Conservation (phyloP, 1,140 invertebrate genomes). For the Pseudomyrmex gracilis region DNA sequence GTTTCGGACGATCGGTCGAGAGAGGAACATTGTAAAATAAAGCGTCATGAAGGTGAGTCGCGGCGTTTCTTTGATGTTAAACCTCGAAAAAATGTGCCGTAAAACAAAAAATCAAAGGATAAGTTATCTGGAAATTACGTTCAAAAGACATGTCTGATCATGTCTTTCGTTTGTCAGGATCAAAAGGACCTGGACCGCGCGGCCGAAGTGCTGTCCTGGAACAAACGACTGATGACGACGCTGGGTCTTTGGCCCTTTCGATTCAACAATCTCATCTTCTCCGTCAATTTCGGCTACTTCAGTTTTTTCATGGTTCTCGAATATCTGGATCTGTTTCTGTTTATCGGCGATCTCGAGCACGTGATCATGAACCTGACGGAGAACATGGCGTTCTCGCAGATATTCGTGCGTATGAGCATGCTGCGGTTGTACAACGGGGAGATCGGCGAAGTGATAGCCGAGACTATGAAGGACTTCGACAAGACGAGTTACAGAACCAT, state of each 20-base stretch:
- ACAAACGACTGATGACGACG: conserved; percentile 67
- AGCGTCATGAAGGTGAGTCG: conserved; percentile 4
- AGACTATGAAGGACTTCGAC: conserved; percentile 75
- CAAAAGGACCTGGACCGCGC: conserved; percentile 74
- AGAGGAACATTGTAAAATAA: background rate
- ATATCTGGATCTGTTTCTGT: conserved; percentile 77
- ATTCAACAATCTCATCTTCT: conserved; percentile 70
- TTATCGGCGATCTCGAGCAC: conserved; percentile 76
- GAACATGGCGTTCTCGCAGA: conserved; percentile 79
- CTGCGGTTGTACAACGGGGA: conserved; percentile 70
- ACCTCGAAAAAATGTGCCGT: background rate
- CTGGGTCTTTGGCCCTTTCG: conserved; percentile 79
- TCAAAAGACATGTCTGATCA: background rate
- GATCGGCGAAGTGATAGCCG: conserved; percentile 72
- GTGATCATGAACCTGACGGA: conserved; percentile 80
- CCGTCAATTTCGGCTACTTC: conserved; percentile 75
- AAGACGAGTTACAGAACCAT: conserved; percentile 67
- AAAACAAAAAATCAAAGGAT: background rate
- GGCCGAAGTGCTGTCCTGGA: conserved; percentile 74
- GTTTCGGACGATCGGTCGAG: conserved; percentile 13
- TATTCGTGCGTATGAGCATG: conserved; percentile 75
- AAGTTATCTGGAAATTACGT: background rate
- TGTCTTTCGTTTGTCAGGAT: conserved; percentile 53
- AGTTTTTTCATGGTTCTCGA: conserved; percentile 75
- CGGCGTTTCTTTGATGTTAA: background rate